Evolutionary conservation across 2,797 vertebrate genomes (phyloP).

Genomic region (Anas georgica): DNA sequence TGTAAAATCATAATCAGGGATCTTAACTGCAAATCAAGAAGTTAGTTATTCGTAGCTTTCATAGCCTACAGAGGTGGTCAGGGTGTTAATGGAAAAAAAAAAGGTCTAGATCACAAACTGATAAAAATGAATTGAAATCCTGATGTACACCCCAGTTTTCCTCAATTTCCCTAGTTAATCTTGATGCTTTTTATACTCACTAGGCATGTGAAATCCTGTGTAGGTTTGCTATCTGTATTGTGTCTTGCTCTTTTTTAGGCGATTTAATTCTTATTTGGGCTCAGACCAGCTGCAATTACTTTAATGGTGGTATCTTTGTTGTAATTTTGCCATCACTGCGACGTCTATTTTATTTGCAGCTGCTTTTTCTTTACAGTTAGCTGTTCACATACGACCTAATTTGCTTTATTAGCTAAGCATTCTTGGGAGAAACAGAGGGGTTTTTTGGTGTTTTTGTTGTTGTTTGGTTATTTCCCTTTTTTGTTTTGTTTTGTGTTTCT

Average conservation of each 20-base stretch:
- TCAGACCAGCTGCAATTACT: not conserved
- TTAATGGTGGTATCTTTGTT: not conserved
- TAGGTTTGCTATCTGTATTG: not conserved
- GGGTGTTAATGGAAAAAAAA: not conserved
- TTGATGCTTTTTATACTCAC: not conserved
- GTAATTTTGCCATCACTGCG: not conserved
- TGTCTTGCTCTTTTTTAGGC: not conserved
- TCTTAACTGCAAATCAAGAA: not conserved
- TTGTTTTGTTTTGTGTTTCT: too few species aligned
- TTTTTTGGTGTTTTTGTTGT: fast-evolving
- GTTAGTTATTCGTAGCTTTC: not conserved
- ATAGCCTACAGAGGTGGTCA: not conserved
- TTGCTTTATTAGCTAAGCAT: not conserved
- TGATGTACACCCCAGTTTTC: not conserved
- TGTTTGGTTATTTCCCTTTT: too few species aligned
- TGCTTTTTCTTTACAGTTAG: not conserved
- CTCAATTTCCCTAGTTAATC: not conserved
- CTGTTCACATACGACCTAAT: not conserved
- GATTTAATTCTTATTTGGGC: not conserved
- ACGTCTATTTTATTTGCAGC: not conserved
- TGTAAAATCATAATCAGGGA: fast-evolving
- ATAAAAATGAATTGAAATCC: not conserved
- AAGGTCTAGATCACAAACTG: not conserved
- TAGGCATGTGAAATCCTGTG: not conserved
- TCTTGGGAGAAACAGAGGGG: not conserved